phyloP scores from a whole-genome alignment of 2,797 vertebrate species.

The Danio choprae region DNA sequence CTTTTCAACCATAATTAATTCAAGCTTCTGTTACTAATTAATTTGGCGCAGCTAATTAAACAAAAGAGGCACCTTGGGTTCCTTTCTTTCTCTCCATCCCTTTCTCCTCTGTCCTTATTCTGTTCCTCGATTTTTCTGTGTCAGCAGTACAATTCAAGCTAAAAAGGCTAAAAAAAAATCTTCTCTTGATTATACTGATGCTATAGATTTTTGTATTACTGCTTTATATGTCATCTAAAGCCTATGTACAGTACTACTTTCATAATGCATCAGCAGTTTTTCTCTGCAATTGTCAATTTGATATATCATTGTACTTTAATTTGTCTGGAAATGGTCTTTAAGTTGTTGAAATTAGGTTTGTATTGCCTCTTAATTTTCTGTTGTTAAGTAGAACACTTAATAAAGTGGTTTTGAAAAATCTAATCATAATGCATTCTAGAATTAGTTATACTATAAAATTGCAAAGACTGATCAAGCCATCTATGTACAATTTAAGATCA shows the following conservation, averaged over 20 bases:
- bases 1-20: conserved; percentile 73
- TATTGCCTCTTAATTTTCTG: too few species aligned
- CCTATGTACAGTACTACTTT: too few species aligned
- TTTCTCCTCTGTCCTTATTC: conserved; percentile 12
- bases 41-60: conserved; percentile 79
- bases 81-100: conserved; percentile 3
- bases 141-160: conserved; percentile 13
- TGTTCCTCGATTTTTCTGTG: not conserved
- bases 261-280: too few species aligned
- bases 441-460: not conserved
- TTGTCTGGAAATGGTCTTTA: too few species aligned
- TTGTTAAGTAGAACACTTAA: too few species aligned
- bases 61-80: conserved; percentile 75
- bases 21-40: conserved; percentile 77
- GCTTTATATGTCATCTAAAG: not conserved
- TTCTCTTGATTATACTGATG: not conserved
- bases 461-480: not conserved
- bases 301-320: too few species aligned
- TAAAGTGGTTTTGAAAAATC: too few species aligned
- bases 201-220: not conserved
- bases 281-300: too few species aligned
- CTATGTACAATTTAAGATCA: not conserved
- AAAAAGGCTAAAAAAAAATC: not conserved
- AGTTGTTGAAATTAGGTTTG: too few species aligned
- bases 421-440: not conserved